A percentile compares a stretch with the other conserved stretches of the same genome.
Conservation (phyloP, 2,113 vertebrate genomes). For the Leucosticte australis region DNA sequence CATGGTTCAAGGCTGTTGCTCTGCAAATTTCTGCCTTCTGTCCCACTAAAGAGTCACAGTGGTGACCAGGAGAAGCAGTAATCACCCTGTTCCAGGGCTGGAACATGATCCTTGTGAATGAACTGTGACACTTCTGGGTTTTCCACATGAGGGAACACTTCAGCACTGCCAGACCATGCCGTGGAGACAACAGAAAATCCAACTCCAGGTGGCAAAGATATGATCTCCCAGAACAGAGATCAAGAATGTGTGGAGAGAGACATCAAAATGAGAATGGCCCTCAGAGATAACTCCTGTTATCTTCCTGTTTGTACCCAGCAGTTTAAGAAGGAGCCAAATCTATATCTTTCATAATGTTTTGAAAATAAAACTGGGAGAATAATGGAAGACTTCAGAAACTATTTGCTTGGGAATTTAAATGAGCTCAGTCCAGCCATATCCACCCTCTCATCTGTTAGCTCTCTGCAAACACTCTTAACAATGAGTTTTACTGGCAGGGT, state of each 20-base stretch:
- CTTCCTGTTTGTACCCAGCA: neutral
- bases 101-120: neutral
- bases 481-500: constrained; percentile 6
- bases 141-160: neutral
- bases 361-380: neutral
- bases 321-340: neutral
- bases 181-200: neutral
- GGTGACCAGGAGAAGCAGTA: neutral
- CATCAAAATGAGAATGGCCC: neutral
- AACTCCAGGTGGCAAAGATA: neutral
- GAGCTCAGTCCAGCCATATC: neutral
- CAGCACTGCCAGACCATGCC: neutral
- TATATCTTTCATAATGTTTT: neutral
- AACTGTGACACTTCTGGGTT: neutral
- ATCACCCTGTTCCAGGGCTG: neutral
- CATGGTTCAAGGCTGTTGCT: neutral
- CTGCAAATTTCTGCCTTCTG: neutral
- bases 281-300: neutral
- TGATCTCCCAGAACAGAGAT: neutral
- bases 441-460: neutral
- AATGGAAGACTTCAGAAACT: neutral
- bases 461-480: constrained; percentile 47
- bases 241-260: neutral
- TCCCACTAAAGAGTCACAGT: neutral
- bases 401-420: constrained; percentile 26